Evolutionary conservation across 2,113 vertebrate species (phyloP).

Genomic region (Proterorhinus semilunaris): DNA sequence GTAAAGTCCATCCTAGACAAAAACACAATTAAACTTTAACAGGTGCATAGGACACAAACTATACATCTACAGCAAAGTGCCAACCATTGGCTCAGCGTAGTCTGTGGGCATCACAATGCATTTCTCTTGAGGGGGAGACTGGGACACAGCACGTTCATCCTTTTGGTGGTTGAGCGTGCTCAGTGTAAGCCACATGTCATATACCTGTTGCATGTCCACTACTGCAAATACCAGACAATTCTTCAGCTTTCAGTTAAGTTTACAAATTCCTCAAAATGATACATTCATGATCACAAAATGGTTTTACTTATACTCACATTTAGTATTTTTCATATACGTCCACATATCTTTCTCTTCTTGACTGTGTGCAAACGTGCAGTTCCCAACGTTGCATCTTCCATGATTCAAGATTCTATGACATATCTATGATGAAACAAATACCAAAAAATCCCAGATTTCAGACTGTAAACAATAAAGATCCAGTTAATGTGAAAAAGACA

Average conservation of each 20-base stretch:
- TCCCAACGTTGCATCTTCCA: constrained; percentile 86
- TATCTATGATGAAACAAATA: constrained; percentile 73
- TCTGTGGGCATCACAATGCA: constrained; percentile 94
- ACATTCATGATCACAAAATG: background rate
- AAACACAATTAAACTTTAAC: background rate
- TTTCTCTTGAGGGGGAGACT: constrained; percentile 79
- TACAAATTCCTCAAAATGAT: background rate
- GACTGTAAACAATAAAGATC: background rate
- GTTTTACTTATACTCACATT: constrained; percentile 79
- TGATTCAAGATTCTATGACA: constrained; percentile 88
- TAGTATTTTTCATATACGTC: constrained; percentile 97
- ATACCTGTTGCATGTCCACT: constrained; percentile 91
- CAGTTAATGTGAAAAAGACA: background rate
- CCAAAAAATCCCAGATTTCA: background rate
- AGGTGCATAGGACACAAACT: background rate
- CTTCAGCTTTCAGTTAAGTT: background rate
- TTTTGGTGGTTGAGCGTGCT: constrained; percentile 77
- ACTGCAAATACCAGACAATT: constrained; percentile 64
- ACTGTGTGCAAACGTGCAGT: constrained; percentile 93
- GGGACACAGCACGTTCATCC: constrained; percentile 70
- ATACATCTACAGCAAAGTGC: background rate
- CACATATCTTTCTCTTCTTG: constrained; percentile 93
- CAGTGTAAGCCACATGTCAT: constrained; percentile 86
- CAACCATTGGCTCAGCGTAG: constrained; percentile 87
- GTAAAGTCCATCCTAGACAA: constrained; percentile 83